Evolutionary conservation across 2,113 vertebrate species (phyloP).

Genomic region (Motacilla alba): DNA sequence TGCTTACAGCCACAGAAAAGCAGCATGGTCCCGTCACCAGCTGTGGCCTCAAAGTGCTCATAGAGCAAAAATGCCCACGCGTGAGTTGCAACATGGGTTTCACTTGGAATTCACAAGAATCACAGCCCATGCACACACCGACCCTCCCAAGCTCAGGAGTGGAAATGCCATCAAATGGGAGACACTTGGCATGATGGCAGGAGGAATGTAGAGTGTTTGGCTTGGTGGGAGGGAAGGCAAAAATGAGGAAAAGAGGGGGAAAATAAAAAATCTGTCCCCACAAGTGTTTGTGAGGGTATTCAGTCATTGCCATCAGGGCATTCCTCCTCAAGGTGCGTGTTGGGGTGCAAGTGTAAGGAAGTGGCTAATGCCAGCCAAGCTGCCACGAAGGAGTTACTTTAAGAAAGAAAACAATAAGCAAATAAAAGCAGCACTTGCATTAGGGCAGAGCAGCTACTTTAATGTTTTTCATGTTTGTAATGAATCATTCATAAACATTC

Average conservation of each 20-base stretch:
- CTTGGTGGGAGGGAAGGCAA: not conserved
- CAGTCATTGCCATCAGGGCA: not conserved
- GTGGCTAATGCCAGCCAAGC: not conserved
- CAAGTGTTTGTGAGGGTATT: not conserved
- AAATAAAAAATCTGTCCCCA: not conserved
- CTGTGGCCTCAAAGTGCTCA: not conserved
- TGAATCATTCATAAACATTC: slow-evolving; percentile 9
- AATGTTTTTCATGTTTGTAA: not conserved
- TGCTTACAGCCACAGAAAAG: not conserved
- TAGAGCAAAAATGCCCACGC: not conserved
- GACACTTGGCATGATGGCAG: not conserved
- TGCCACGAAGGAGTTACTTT: not conserved
- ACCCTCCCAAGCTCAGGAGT: not conserved
- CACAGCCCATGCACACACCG: not conserved
- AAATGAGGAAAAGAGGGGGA: not conserved
- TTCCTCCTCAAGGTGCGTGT: not conserved
- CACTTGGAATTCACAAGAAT: not conserved
- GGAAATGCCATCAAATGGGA: not conserved
- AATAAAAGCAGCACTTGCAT: not conserved
- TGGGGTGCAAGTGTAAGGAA: not conserved
- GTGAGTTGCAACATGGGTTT: not conserved
- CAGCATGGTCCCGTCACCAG: not conserved
- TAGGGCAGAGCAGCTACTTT: not conserved
- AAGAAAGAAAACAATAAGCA: not conserved
- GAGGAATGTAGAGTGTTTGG: not conserved